A percentile compares a stretch with the other conserved stretches of the same genome.
Evolutionary conservation across 2,113 vertebrate species (phyloP).

Genomic region (Rhegmatorhina hoffmannsi): DNA sequence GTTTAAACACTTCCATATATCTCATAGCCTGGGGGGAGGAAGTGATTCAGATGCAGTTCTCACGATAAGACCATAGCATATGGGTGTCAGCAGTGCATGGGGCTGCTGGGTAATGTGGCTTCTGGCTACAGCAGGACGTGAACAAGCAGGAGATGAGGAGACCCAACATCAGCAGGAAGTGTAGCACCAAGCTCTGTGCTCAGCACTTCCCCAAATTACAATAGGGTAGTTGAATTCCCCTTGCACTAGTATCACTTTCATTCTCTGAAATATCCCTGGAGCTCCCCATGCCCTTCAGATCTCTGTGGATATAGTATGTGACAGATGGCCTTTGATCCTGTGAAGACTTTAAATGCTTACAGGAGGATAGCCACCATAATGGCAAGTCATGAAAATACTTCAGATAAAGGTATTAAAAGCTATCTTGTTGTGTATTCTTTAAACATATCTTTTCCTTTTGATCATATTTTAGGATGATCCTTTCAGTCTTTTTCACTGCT

Average conservation of each 20-base stretch:
- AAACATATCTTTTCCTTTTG: background rate
- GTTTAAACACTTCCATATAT: background rate
- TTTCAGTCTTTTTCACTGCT: background rate
- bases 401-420: background rate
- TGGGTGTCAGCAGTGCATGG: background rate
- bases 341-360: background rate
- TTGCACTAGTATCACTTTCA: accelerated
- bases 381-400: background rate
- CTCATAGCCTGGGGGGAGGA: background rate
- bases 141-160: background rate
- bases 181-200: background rate
- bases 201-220: accelerated
- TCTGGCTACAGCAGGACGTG: background rate
- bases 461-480: background rate
- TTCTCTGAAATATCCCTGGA: background rate
- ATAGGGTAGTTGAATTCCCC: background rate
- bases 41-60: background rate
- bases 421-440: background rate
- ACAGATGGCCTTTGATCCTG: background rate
- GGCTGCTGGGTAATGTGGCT: background rate
- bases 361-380: background rate
- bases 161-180: background rate
- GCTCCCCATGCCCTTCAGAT: background rate
- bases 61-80: background rate
- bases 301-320: background rate